Percentiles rank a stretch among this genome's conserved stretches.
phyloP scores from a whole-genome alignment of 2,888 invertebrate species.

The Dyspetes luteomarginatus region DNA sequence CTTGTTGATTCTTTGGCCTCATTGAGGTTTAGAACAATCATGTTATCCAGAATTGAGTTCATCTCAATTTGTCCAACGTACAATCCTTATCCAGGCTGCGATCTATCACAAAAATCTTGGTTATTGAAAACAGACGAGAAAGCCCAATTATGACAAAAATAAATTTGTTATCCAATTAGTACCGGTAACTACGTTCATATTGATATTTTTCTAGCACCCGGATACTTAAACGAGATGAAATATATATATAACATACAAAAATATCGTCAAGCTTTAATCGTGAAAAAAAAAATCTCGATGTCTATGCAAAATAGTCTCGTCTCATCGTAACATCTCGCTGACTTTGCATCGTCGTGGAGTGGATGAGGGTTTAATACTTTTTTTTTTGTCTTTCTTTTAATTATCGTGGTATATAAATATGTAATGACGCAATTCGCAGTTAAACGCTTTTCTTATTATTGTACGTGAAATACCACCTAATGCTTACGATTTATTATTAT shows the following conservation, averaged over 20 bases:
- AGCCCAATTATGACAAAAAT: not conserved
- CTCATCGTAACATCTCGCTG: constrained; percentile 46
- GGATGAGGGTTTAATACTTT: constrained; percentile 16
- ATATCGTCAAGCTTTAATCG: constrained; percentile 9
- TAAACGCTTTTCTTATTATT: constrained; percentile 41
- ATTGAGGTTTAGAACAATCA: constrained; percentile 12
- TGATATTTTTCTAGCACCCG: constrained; percentile 30
- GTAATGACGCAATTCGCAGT: constrained; percentile 54
- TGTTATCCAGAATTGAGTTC: constrained; percentile 72
- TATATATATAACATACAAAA: constrained; percentile 25
- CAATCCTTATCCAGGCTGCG: constrained; percentile 76
- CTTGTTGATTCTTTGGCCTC: constrained; percentile 7
- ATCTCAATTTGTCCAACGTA: constrained; percentile 73
- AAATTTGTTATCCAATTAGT: not conserved
- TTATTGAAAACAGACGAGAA: constrained; percentile 69
- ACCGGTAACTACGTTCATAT: constrained; percentile 35
- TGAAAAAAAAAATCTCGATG: constrained; percentile 23
- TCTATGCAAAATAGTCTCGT: constrained; percentile 35
- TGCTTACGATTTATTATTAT: constrained; percentile 40
- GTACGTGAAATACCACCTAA: constrained; percentile 26
- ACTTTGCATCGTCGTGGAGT: constrained; percentile 48
- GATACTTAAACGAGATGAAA: constrained; percentile 8
- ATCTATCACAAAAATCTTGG: constrained; percentile 78
- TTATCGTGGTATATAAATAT: constrained; percentile 20
- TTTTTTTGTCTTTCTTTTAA: constrained; percentile 16